Conservation (phyloP, 2,888 invertebrate genomes). For the Spatulosminthurus flaviceps region DNA sequence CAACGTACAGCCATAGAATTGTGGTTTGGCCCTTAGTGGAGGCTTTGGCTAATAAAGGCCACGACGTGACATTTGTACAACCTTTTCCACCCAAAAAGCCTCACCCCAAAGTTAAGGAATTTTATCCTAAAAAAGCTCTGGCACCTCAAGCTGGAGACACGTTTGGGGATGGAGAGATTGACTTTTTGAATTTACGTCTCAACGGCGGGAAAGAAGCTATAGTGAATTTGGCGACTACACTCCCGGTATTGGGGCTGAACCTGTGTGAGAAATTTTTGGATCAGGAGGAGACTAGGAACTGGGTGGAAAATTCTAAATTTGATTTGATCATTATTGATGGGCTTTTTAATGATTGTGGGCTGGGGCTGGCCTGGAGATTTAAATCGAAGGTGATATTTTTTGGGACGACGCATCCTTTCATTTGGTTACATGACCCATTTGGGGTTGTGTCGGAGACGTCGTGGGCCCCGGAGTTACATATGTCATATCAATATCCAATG, state of each 20-base stretch:
- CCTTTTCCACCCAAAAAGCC: slow-evolving; percentile 51
- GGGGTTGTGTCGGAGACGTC: slow-evolving; percentile 49
- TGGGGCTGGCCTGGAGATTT: slow-evolving; percentile 51
- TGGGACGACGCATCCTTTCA: slow-evolving; percentile 51
- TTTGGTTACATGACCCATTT: slow-evolving; percentile 49
- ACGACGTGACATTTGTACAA: slow-evolving; percentile 55
- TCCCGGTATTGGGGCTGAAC: slow-evolving; percentile 28
- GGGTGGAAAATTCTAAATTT: slow-evolving; percentile 51
- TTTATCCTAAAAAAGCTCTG: slow-evolving; percentile 41
- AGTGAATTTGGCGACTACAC: background rate
- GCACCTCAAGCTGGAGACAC: background rate
- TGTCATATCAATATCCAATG: slow-evolving; percentile 50
- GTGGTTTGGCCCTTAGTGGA: slow-evolving; percentile 48
- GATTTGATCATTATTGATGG: slow-evolving; percentile 56
- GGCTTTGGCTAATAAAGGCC: slow-evolving; percentile 51
- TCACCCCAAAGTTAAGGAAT: slow-evolving; percentile 51
- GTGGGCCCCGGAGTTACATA: slow-evolving; percentile 47
- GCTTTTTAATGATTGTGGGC: slow-evolving; percentile 58
- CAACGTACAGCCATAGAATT: slow-evolving; percentile 47
- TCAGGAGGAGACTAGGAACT: slow-evolving; percentile 43
- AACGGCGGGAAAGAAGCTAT: background rate
- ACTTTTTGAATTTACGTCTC: slow-evolving; percentile 39
- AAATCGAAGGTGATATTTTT: slow-evolving; percentile 53
- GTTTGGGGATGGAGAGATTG: background rate
- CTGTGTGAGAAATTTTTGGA: slow-evolving; percentile 50